These are phyloP conservation scores for Plebejus melissa DNA, from an alignment of 2,888 invertebrate species.

Conservation along the genomic window DNA sequence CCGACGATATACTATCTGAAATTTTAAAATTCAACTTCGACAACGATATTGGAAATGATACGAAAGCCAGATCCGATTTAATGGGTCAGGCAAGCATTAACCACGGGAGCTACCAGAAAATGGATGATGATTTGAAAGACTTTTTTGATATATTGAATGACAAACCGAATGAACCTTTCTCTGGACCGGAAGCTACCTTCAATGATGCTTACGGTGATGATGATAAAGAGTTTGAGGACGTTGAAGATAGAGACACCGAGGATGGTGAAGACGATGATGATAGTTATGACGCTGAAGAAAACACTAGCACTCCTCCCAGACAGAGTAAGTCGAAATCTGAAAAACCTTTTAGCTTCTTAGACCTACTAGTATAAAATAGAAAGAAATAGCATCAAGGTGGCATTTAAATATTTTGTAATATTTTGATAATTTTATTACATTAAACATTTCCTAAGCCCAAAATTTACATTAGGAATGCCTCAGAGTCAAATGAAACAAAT, in stretches of 20 bases:
- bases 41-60: constrained; percentile 42
- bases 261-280: constrained; percentile 44
- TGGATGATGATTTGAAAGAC: constrained; percentile 60
- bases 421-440: constrained; percentile 34
- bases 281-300: constrained; percentile 37
- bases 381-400: constrained; percentile 32
- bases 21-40: constrained; percentile 56
- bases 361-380: constrained; percentile 63
- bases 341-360: constrained; percentile 59
- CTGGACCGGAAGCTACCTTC: constrained; percentile 35
- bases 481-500: not conserved
- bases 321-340: constrained; percentile 46
- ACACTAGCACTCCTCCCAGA: constrained; percentile 38
- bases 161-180: constrained; percentile 46
- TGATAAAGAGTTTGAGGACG: constrained; percentile 39
- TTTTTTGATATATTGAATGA: constrained; percentile 55
- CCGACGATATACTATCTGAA: constrained; percentile 55
- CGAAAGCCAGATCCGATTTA: constrained; percentile 42
- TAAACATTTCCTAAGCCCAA: not conserved
- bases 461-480: not conserved
- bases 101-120: constrained; percentile 49
- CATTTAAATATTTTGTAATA: constrained; percentile 37
- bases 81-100: constrained; percentile 50
- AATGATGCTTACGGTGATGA: constrained; percentile 38
- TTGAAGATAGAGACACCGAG: constrained; percentile 41